These are phyloP conservation scores for Meganola albula DNA, from an alignment of 2,888 invertebrate genomes.

Conservation along the genomic window DNA sequence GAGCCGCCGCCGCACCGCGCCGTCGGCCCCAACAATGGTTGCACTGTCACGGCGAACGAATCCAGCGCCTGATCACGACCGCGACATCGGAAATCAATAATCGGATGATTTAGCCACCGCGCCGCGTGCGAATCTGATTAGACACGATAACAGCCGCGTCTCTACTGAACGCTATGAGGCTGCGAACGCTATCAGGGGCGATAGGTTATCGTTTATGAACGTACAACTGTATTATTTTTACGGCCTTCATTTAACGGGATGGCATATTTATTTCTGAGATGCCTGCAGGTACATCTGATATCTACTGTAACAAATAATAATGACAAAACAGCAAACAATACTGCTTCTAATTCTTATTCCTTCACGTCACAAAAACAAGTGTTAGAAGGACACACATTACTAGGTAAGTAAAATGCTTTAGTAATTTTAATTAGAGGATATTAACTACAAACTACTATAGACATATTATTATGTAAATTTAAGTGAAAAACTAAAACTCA, in stretches of 20 bases:
- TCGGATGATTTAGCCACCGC: conserved; percentile 77
- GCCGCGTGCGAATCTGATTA: conserved; percentile 77
- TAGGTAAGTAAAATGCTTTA: no score
- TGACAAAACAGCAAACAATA: no score
- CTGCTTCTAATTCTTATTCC: no score
- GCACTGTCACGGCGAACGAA: conserved; percentile 67
- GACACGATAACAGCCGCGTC: conserved; percentile 70
- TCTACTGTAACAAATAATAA: no score
- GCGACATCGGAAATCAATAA: conserved; percentile 78
- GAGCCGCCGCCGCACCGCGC: conserved; percentile 45
- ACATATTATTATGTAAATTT: no score
- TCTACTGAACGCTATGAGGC: conserved; percentile 44
- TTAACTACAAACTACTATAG: no score
- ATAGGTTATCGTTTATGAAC: conserved; percentile 66
- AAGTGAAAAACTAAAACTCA: no score
- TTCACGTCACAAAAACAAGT: no score
- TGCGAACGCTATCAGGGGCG: conserved; percentile 36
- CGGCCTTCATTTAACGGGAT: conserved; percentile 54
- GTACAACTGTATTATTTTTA: conserved; percentile 59
- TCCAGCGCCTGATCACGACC: conserved; percentile 73
- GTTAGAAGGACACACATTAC: no score
- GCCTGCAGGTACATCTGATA: no score
- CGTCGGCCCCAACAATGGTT: conserved; percentile 62
- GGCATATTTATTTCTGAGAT: conserved; percentile 66
- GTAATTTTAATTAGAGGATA: no score